A percentile compares a stretch with the other conserved stretches of the same genome.
phyloP scores from a whole-genome alignment of 2,888 invertebrate species.

The Branchellion lobata region DNA sequence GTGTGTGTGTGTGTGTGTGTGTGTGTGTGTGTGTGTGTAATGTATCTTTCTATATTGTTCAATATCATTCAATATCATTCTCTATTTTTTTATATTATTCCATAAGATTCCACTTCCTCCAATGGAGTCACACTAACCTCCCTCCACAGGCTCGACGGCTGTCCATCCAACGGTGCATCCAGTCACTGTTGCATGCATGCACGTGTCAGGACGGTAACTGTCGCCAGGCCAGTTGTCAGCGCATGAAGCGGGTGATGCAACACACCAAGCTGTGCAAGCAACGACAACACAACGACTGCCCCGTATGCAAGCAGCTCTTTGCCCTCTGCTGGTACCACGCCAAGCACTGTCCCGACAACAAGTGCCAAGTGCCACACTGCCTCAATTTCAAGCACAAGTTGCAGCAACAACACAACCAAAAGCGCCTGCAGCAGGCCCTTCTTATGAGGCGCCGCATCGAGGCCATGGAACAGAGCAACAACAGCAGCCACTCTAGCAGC shows the following conservation, averaged over 20 bases:
- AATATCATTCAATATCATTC: no score
- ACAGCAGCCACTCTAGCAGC: slow-evolving; percentile 55
- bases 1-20: no score
- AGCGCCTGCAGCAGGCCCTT: slow-evolving; percentile 91
- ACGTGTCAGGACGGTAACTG: slow-evolving; percentile 99
- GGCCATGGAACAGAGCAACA: slow-evolving; percentile 61
- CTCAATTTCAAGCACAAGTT: slow-evolving; percentile 96
- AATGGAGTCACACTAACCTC: no score
- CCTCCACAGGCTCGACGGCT: slow-evolving; percentile 80
- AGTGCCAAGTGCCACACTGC: slow-evolving; percentile 98
- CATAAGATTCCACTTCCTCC: no score
- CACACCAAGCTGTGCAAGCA: slow-evolving; percentile 92
- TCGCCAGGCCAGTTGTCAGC: slow-evolving; percentile 91
- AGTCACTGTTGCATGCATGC: slow-evolving; percentile 91
- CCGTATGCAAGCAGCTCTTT: slow-evolving; percentile 97
- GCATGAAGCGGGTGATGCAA: slow-evolving; percentile 98
- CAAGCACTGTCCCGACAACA: slow-evolving; percentile 85
- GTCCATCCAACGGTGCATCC: slow-evolving; percentile 89
- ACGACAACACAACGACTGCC: slow-evolving; percentile 71
- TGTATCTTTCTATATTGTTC: no score
- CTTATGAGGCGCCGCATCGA: slow-evolving; percentile 72
- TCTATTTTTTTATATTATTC: no score
- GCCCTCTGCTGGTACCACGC: slow-evolving; percentile 98
- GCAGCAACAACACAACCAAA: slow-evolving; percentile 93
- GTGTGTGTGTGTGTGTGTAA: no score